Evolutionary conservation across 1,140 invertebrate genomes (phyloP).

Genomic region (Lordiphosa mommai): DNA sequence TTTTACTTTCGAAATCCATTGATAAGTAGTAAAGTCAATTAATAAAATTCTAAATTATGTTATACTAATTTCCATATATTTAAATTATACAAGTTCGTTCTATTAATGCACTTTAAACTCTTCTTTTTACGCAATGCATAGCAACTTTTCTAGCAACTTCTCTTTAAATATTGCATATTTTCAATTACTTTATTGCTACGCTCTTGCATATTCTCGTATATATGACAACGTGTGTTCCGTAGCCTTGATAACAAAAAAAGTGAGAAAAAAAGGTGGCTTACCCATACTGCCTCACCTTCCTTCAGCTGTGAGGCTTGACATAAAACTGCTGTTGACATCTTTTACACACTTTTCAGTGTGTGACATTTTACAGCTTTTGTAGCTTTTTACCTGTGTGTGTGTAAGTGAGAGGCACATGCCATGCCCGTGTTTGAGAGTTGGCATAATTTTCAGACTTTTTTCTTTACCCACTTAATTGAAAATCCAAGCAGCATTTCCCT

Average conservation of each 20-base stretch:
- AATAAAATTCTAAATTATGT: no score
- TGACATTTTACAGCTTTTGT: constrained; percentile 41
- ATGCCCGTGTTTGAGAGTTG: no score
- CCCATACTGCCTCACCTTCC: not conserved
- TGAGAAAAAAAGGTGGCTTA: no score
- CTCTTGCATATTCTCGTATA: not conserved
- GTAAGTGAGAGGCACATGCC: no score
- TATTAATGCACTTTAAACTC: no score
- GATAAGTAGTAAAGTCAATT: no score
- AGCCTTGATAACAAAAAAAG: no score
- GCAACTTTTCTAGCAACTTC: no score
- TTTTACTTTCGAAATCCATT: no score
- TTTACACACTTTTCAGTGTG: constrained; percentile 46
- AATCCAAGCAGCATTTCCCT: constrained; percentile 36
- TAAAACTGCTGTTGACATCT: constrained; percentile 53
- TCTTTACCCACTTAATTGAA: constrained; percentile 47
- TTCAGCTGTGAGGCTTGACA: constrained; percentile 3
- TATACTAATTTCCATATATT: no score
- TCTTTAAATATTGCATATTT: not conserved
- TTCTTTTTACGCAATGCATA: no score
- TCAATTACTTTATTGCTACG: constrained; percentile 4
- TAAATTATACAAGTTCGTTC: no score
- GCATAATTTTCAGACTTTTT: not conserved
- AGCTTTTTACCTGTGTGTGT: not conserved
- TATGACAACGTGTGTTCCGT: not conserved